Percentiles rank a stretch among this genome's conserved stretches.
These are phyloP conservation scores for Agapornis canus DNA, from an alignment of 2,797 vertebrate genomes.

Conservation along the genomic window DNA sequence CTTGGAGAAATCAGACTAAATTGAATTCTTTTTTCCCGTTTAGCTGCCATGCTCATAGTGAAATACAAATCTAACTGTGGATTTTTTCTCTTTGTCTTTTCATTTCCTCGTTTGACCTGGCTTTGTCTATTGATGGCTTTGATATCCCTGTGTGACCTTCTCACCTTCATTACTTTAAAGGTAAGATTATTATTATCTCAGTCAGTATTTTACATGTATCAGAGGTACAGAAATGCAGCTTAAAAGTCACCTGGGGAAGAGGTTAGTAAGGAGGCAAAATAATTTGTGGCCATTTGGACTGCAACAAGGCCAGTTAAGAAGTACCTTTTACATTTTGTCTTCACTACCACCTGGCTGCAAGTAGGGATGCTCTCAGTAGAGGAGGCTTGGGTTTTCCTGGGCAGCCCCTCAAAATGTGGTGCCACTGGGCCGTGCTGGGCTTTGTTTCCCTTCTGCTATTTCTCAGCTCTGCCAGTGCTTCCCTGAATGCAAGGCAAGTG, in stretches of 20 bases:
- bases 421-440: neutral
- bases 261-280: neutral
- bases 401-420: neutral
- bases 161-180: slow-evolving; percentile 27
- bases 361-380: neutral
- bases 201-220: neutral
- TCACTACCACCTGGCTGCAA: neutral
- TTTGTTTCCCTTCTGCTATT: neutral
- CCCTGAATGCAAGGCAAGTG: neutral
- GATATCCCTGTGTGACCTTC: slow-evolving; percentile 5
- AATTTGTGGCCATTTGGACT: neutral
- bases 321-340: neutral
- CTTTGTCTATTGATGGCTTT: slow-evolving; percentile 51
- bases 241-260: neutral
- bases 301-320: neutral
- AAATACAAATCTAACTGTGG: neutral
- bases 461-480: neutral
- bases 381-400: neutral
- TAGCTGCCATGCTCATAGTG: neutral
- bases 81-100: neutral
- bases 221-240: neutral
- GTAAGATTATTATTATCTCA: slow-evolving; percentile 52
- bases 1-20: neutral
- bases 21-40: neutral
- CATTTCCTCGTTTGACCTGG: neutral